Percentiles rank a stretch among this genome's conserved stretches.
phyloP scores from a whole-genome alignment of 2,113 vertebrate genomes.

The Heloderma charlesbogerti region DNA sequence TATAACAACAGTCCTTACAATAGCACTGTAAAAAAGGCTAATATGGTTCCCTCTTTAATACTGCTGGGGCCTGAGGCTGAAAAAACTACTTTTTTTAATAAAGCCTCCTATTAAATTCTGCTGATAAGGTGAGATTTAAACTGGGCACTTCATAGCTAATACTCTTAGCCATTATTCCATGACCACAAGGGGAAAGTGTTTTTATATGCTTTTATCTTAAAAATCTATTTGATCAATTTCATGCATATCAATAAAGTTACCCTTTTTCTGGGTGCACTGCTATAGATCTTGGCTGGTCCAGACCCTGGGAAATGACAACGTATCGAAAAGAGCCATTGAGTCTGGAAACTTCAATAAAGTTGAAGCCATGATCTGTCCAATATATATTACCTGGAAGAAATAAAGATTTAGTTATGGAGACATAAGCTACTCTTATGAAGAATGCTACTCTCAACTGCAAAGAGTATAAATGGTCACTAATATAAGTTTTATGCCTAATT shows the following conservation, averaged over 20 bases:
- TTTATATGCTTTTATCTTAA: background rate
- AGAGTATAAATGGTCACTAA: background rate
- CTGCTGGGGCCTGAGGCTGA: too few relatives aligned
- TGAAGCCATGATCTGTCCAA: conserved; percentile 98
- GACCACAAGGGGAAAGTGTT: background rate
- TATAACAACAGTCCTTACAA: background rate
- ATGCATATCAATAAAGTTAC: conserved; percentile 66
- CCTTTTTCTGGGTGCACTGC: conserved; percentile 93
- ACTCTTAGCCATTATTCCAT: background rate
- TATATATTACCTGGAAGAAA: conserved; percentile 90
- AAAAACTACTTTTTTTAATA: background rate
- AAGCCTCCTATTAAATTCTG: background rate
- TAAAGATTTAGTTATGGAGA: conserved; percentile 27
- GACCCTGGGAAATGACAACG: conserved; percentile 92
- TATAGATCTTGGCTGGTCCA: conserved; percentile 95
- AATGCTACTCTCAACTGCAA: background rate
- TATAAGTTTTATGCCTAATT: background rate
- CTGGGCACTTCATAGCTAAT: background rate
- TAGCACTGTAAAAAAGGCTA: background rate
- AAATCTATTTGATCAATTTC: background rate
- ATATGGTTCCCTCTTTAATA: background rate
- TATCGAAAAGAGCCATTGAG: conserved; percentile 94
- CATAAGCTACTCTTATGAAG: conserved; percentile 11
- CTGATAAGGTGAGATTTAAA: background rate
- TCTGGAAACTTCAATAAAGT: conserved; percentile 94